Base-by-base conservation (phyloP, 2,888 invertebrate genomes). In the Epicampocera succincta region DNA sequence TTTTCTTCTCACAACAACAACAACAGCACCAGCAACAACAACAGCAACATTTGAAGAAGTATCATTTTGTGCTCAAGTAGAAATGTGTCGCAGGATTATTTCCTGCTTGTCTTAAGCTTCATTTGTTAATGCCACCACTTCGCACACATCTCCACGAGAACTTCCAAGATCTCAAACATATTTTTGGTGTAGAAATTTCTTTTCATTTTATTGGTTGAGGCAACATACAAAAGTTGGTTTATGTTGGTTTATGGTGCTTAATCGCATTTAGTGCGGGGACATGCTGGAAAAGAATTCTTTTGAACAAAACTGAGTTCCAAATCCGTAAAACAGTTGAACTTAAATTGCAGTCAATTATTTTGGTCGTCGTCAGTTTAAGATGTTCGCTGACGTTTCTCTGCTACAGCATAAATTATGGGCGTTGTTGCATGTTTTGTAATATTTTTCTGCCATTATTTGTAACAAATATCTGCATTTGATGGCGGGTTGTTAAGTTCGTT, bases 291-390 rank as follows among this genome's bases (percentile, higher is more conserved):
- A 54, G 29, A 74, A 69, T 58, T 33, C 25, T 56, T 52, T 21
- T 38, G 25, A 60, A 50, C 42, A 29, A 40, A 29, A 60, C 9
- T 33, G 56, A 56, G 54, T 60, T 29, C 40, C 42, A 17, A 74
- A 50, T 40, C 50, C 60, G 42, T 48, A 46, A 71, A 74, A 52
- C 61, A 75, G 74, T 82, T 78, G 78, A 82, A 71, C 82, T 75
- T 71, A 82, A 82, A 82, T 78, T 82, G 74, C 78, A 78, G 78
- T 78, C 74, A 78, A 82, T 78, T 74, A 69, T 71, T 82, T 74
- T 48, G 58, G 50, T 65, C 46, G 52, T 75, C 68, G 66, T 72
- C 58, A 60, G 33, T 48, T 25, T 78, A 71, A 74, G 71, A 78
- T 63, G 56, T 42, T 77, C 40, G n/a, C 3, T 40, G 44, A 12